Base-by-base conservation (phyloP, 2,888 invertebrate genomes). In the Exocentrus adspersus region DNA sequence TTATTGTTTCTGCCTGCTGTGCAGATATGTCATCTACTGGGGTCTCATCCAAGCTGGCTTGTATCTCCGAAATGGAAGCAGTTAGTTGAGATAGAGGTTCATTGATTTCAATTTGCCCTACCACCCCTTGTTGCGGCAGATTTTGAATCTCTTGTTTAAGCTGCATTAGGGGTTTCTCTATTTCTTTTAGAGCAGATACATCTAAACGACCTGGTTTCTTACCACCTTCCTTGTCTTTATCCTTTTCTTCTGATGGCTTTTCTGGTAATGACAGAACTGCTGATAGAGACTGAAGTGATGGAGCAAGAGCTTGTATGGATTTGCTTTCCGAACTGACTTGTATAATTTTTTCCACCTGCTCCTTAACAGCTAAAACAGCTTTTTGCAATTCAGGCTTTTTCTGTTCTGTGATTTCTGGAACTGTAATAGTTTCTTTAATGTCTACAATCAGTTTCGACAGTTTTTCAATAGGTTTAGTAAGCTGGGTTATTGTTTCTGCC, bases 281-380 rank as follows among this genome's bases (percentile, higher is more conserved):
- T n/a, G 53, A 50, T 9, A 73, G 58, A 6, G 37, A 58, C 46
- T 69, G 50, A 17, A 72, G 30, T 21, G 69, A 65, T 46, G 32
- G 28, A 24, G 57, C 32, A 6, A 69, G 28, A 21, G 48, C 16
- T 52, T 68, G 50, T 14, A 58, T 6, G 14, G 45, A 32, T 43
- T 58, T 45, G 5, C 37, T 32, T 32, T 43, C 20, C 1, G 30
- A 43, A 10, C 42, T n/a, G n/a, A 28, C 1, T 32, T 42, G 12
- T 16, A 52, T 2, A 19, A 45, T 20, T 10, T 30, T 21, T 20
- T 41, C 32, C n/a, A 50, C 62, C 52, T 64, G 60, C 54, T 32
- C 12, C 48, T 54, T 65, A 16, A 68, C 10, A 1, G 51, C 51
- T 21, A 28, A 14, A n/a, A 59, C 30, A 19, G 65, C 65, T 14